phyloP scores from a whole-genome alignment of 1,140 invertebrate genomes.

The Musca domestica region DNA sequence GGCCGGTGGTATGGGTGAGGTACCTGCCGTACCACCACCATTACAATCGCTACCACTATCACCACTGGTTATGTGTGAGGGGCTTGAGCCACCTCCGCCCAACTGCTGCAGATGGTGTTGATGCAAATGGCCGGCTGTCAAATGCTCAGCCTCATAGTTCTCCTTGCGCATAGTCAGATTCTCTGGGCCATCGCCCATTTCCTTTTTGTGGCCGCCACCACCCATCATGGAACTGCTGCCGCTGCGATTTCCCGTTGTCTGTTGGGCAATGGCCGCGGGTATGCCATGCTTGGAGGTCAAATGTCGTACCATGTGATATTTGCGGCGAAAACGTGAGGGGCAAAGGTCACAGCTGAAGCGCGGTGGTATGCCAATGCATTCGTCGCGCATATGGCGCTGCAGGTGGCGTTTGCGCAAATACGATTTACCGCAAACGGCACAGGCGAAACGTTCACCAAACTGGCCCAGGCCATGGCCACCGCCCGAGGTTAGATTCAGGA shows the following conservation, averaged over 20 bases:
- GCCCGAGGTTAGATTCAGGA: neutral
- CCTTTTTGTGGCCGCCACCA: no score
- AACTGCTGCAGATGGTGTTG: neutral
- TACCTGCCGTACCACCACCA: conserved; percentile 7
- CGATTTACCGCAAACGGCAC: conserved; percentile 62
- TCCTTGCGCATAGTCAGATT: conserved; percentile 49
- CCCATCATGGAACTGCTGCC: conserved; percentile 17
- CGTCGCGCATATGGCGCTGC: conserved; percentile 65
- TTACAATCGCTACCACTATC: conserved; percentile 13
- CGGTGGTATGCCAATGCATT: conserved; percentile 66
- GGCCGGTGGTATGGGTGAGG: conserved; percentile 39
- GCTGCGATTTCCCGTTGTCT: conserved; percentile 42
- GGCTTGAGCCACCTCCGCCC: neutral
- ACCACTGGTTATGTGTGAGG: conserved; percentile 8
- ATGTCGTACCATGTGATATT: conserved; percentile 63
- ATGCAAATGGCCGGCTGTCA: neutral
- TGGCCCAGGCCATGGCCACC: neutral
- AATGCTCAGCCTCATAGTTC: conserved; percentile 36
- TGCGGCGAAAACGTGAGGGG: conserved; percentile 59
- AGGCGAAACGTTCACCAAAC: conserved; percentile 56
- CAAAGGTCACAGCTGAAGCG: conserved; percentile 67
- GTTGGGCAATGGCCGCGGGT: conserved; percentile 43
- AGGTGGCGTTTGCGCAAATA: conserved; percentile 68
- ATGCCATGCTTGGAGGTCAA: conserved; percentile 56
- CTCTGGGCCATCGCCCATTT: conserved; percentile 31